phyloP scores from a whole-genome alignment of 2,113 vertebrate species.

The Mesocricetus auratus region DNA sequence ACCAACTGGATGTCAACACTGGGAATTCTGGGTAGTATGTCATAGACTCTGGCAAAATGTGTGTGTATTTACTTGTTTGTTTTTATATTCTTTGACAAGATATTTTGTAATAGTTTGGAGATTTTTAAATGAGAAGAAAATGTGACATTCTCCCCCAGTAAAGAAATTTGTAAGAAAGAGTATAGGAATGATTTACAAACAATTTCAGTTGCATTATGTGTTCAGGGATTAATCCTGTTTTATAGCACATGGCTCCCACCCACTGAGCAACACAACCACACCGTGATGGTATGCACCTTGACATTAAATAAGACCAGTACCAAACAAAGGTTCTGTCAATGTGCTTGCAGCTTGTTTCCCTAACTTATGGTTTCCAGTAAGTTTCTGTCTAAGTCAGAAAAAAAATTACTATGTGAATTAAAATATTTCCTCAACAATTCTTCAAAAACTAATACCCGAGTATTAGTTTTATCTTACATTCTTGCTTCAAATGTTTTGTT shows the following conservation, averaged over 20 bases:
- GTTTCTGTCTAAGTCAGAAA: background rate
- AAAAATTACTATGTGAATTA: slow-evolving; percentile 4
- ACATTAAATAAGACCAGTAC: background rate
- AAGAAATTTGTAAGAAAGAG: slow-evolving; percentile 24
- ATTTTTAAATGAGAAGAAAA: background rate
- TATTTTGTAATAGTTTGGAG: slow-evolving; percentile 13
- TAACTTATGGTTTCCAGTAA: background rate
- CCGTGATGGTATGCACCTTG: background rate
- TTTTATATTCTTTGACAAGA: background rate
- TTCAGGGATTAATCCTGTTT: background rate
- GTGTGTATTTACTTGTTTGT: background rate
- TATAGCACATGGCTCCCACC: background rate
- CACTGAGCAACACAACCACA: accelerated
- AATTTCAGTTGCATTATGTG: slow-evolving; percentile 17
- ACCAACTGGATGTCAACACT: background rate
- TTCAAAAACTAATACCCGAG: slow-evolving; percentile 17
- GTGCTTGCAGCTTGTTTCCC: background rate
- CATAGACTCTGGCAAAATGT: background rate
- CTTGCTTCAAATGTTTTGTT: background rate
- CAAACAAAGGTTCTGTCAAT: background rate
- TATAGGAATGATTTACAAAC: background rate
- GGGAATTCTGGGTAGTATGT: background rate
- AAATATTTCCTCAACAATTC: slow-evolving; percentile 5
- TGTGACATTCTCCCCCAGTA: slow-evolving; percentile 11
- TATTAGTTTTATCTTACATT: background rate